phyloP scores from a whole-genome alignment of 30 jellyfish, hydroid and myxozoan species.

The Pseudorhiza aurosa region DNA sequence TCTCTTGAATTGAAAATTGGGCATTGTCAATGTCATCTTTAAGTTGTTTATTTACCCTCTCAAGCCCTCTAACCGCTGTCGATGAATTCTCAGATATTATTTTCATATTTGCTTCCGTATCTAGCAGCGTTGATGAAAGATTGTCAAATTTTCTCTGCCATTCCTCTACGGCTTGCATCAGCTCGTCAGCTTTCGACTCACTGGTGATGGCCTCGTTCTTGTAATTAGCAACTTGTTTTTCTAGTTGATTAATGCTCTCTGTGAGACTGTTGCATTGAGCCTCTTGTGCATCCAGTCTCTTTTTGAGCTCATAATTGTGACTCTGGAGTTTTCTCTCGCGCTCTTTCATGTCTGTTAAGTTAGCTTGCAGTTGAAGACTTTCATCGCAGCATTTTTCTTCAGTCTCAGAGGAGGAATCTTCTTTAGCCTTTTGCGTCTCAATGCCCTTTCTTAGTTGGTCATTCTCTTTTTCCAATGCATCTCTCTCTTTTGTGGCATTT shows the following conservation, averaged over 20 bases:
- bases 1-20: not conserved
- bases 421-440: too few relatives aligned
- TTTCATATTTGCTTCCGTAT: conserved; percentile 6
- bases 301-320: conserved; percentile 18
- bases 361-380: not conserved
- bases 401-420: too few relatives aligned
- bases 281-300: conserved; percentile 11
- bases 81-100: not conserved
- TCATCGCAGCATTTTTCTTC: too few relatives aligned
- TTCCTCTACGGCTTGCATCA: not conserved
- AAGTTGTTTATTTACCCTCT: not conserved
- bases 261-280: not conserved
- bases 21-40: not conserved
- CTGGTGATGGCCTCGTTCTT: not conserved
- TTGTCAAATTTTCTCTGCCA: conserved; percentile 14
- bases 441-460: not conserved
- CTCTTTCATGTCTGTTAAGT: conserved; percentile 8
- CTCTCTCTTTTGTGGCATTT: too few relatives aligned
- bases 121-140: conserved; percentile 1
- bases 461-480: too few relatives aligned
- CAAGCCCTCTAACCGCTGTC: not conserved
- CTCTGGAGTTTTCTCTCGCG: not conserved
- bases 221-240: not conserved
- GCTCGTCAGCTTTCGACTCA: not conserved
- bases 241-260: not conserved